These are phyloP conservation scores for Enteromius mattozi DNA, from an alignment of 2,797 vertebrate genomes.

Conservation along the genomic window DNA sequence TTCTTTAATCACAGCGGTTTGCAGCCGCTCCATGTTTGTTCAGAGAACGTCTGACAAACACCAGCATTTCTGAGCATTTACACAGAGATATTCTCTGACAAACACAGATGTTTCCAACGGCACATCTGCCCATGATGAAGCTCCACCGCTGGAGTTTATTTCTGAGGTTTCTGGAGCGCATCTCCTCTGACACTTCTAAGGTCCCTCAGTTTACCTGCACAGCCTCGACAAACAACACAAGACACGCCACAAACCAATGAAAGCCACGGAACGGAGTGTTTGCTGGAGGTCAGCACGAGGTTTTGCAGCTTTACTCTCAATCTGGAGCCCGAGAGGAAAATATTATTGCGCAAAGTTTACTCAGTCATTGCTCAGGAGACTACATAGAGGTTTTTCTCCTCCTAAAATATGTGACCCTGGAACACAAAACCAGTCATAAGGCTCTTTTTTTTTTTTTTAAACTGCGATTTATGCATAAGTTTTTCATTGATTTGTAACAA, in stretches of 20 bases:
- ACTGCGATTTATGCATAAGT: no score
- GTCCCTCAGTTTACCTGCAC: background rate
- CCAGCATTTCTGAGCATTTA: background rate
- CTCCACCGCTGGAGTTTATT: background rate
- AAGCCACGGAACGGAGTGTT: background rate
- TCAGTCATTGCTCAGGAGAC: background rate
- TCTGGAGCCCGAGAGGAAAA: background rate
- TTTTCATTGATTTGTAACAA: no score
- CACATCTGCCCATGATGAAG: constrained; percentile 2
- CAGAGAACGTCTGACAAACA: background rate
- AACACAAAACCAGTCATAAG: background rate
- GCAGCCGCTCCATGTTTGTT: background rate
- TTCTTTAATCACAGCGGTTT: background rate
- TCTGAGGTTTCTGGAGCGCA: background rate
- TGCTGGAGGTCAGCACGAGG: background rate
- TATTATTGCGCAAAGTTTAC: background rate
- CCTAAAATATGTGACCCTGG: background rate
- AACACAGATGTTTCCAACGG: background rate
- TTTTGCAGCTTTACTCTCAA: background rate
- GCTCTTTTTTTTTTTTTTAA: no score
- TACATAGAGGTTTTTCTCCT: background rate
- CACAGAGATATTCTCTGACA: background rate
- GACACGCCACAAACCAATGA: background rate
- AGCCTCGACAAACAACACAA: background rate
- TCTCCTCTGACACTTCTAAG: background rate